Evolutionary conservation across 2,888 invertebrate genomes (phyloP), one percentile per base, ranked within the genome.

Genomic region (Polydrusus pterygomalis): DNA sequence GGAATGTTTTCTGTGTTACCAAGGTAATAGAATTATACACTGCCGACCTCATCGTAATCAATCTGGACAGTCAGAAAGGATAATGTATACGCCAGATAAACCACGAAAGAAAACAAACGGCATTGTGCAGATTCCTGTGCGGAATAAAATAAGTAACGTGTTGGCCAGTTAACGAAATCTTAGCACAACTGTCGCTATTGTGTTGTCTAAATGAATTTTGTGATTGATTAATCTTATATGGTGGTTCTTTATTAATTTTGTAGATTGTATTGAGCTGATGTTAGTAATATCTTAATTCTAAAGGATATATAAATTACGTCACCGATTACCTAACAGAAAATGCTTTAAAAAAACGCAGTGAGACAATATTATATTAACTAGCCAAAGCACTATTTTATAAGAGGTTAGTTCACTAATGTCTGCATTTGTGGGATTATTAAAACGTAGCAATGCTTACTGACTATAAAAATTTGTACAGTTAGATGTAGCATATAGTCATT

Each of bases 191-290:
- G 84, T 83, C 82, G 80, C 82, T 78, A 81, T 83, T 82, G 82
- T 81, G 79, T 79, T 80, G 77, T 73, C 82, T 82, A 84, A 83
- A 81, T 81, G 81, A 80, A 82, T 83, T 80, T 80, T 75, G 75
- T 78, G 80, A 85, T 85, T 85, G 85, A 85, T 85, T 85, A 85
- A 84, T 85, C 85, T 84, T 84, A 85, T 83, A 84, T 83, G 84
- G 85, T 84, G 85, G 83, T 86, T 85, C 84, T 84, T 85, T 85
- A 85, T 85, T 85, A 83, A 83, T 84, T 84, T 81, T 81, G 83
- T 84, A 7, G 85, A 85, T 84, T 85, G 84, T 84, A 83, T 83
- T 81, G 54, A 63, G 69, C 43, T 45, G 49, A 38, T 51, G 30
- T 34, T 25, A 25, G 11, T 15, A 80, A 80, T 82, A 83, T 81